phyloP scores from a whole-genome alignment of 2,888 invertebrate species.

The Alloplasta piceator region DNA sequence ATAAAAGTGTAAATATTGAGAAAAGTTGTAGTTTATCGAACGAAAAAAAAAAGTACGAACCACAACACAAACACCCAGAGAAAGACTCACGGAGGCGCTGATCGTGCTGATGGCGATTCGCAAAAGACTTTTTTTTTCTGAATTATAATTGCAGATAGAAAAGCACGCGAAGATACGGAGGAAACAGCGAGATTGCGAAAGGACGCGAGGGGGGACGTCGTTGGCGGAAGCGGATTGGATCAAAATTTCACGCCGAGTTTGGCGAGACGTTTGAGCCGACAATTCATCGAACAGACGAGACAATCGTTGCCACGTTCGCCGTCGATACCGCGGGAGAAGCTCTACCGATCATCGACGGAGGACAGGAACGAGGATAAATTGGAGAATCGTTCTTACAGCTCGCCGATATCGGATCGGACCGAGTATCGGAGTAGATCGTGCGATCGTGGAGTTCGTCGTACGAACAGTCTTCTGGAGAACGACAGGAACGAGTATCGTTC shows the following conservation, averaged over 20 bases:
- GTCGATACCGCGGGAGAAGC: constrained; percentile 75
- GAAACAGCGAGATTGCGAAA: constrained; percentile 62
- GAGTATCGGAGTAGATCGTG: constrained; percentile 74
- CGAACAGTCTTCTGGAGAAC: constrained; percentile 76
- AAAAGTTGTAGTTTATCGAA: constrained; percentile 8
- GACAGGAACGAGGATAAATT: constrained; percentile 57
- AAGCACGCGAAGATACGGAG: constrained; percentile 48
- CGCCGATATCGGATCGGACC: constrained; percentile 70
- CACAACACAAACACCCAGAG: constrained; percentile 1
- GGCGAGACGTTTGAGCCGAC: constrained; percentile 79
- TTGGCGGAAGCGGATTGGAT: constrained; percentile 72
- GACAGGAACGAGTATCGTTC: constrained; percentile 69
- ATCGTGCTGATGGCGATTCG: constrained; percentile 58
- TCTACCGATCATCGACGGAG: constrained; percentile 69
- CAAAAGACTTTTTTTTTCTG: constrained; percentile 64
- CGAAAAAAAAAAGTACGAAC: neutral
- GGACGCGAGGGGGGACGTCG: constrained; percentile 42
- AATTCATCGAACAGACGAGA: constrained; percentile 80
- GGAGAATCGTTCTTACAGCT: constrained; percentile 55
- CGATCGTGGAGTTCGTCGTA: constrained; percentile 77
- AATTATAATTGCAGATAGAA: constrained; percentile 67
- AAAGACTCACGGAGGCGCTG: neutral
- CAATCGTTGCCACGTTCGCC: constrained; percentile 77
- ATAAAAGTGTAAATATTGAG: constrained; percentile 77
- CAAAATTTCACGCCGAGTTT: constrained; percentile 80